A percentile compares a stretch with the other conserved stretches of the same genome.
Conservation (phyloP, 2,888 invertebrate genomes). For the Cosmia trapezina region DNA sequence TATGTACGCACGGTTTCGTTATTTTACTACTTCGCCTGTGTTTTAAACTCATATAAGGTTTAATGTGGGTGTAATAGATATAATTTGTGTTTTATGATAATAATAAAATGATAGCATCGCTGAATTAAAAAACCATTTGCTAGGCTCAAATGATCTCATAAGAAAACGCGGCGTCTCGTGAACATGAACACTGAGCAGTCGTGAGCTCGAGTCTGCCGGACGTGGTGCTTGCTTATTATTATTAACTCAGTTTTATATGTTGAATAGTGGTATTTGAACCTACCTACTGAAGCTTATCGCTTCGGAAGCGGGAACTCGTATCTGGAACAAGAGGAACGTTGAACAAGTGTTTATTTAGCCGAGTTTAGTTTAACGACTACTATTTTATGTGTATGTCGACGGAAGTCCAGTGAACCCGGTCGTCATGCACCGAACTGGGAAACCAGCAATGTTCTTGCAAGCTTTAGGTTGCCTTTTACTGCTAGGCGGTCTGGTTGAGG, state of each 20-base stretch:
- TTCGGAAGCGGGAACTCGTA: slow-evolving; percentile 74
- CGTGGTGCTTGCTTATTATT: slow-evolving; percentile 20
- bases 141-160: slow-evolving; percentile 68
- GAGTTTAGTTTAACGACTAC: slow-evolving; percentile 73
- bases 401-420: slow-evolving; percentile 75
- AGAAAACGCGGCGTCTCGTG: slow-evolving; percentile 30
- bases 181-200: no score
- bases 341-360: slow-evolving; percentile 74
- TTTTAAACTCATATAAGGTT: background rate
- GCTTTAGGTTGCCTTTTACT: slow-evolving; percentile 66
- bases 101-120: slow-evolving; percentile 39
- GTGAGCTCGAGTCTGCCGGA: slow-evolving; percentile 55
- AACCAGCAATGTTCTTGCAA: slow-evolving; percentile 68
- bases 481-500: slow-evolving; percentile 56
- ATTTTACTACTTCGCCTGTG: no score
- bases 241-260: slow-evolving; percentile 51
- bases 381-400: slow-evolving; percentile 69
- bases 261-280: slow-evolving; percentile 50
- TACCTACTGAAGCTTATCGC: slow-evolving; percentile 76
- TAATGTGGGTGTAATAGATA: background rate
- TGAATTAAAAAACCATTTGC: slow-evolving; percentile 67
- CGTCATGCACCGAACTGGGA: slow-evolving; percentile 72
- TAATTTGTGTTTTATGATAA: background rate
- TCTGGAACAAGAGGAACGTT: slow-evolving; percentile 76
- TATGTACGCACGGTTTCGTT: slow-evolving; percentile 1